These are phyloP conservation scores for Anhinga rufa DNA, from an alignment of 2,113 vertebrate genomes.

Conservation along the genomic window DNA sequence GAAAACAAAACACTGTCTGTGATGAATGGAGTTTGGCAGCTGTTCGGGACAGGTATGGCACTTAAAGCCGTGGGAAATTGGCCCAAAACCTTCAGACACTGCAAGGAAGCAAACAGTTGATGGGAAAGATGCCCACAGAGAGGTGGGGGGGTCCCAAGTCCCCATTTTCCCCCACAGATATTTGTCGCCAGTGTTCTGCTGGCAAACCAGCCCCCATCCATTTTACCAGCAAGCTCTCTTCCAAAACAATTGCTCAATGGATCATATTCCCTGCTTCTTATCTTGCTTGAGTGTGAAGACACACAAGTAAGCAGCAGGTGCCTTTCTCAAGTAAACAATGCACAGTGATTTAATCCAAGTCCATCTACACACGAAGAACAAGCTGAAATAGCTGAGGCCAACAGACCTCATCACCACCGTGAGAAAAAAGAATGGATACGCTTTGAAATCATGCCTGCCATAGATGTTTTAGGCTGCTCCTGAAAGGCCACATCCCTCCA, in stretches of 20 bases:
- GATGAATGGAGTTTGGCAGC: conserved; percentile 23
- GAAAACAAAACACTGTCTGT: background rate
- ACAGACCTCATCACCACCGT: background rate
- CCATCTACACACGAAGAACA: background rate
- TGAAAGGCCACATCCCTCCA: background rate
- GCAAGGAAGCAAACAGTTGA: background rate
- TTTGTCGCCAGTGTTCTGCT: background rate
- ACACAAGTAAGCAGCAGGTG: background rate
- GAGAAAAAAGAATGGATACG: background rate
- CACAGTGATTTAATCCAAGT: background rate
- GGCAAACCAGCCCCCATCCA: background rate
- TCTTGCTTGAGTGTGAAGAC: background rate
- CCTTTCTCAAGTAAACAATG: background rate
- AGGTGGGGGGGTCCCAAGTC: background rate
- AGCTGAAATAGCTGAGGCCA: background rate
- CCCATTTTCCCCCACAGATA: background rate
- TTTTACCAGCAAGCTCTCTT: background rate
- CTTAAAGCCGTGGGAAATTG: background rate
- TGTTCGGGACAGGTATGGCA: background rate
- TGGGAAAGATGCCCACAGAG: background rate
- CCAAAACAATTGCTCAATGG: background rate
- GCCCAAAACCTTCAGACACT: background rate
- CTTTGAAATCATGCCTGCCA: background rate
- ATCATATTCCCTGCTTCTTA: fast-evolving
- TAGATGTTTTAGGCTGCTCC: background rate